A percentile compares a stretch with the other conserved stretches of the same genome.
phyloP scores from a whole-genome alignment of 2,888 invertebrate species.

The Blomia tropicalis region DNA sequence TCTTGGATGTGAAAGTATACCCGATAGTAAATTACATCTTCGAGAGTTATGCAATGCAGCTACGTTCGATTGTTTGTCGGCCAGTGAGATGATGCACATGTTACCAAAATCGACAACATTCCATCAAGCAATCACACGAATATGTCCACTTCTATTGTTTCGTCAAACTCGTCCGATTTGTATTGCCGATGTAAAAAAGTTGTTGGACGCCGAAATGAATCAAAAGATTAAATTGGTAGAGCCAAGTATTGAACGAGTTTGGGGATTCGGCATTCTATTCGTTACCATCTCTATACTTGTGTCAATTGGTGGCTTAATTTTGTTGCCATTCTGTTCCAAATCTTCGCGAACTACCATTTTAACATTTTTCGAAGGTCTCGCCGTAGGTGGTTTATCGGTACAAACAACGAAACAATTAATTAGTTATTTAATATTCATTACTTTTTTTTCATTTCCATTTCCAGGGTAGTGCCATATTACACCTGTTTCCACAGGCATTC shows the following conservation, averaged over 20 bases:
- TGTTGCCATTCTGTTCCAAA: slow-evolving; percentile 24
- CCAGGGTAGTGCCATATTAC: slow-evolving; percentile 25
- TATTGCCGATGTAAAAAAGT: not conserved
- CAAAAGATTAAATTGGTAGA: slow-evolving; percentile 24
- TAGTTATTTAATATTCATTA: not conserved
- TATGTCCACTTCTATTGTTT: slow-evolving; percentile 26
- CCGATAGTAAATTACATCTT: not conserved
- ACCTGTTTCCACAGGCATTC: slow-evolving; percentile 27
- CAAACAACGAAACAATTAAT: not conserved
- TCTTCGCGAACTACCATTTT: slow-evolving; percentile 23
- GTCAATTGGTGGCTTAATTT: slow-evolving; percentile 27
- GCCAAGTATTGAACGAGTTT: slow-evolving; percentile 26
- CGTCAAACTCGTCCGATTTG: slow-evolving; percentile 22
- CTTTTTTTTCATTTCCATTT: slow-evolving; percentile 7
- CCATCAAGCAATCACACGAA: slow-evolving; percentile 23
- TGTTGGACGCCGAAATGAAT: slow-evolving; percentile 2
- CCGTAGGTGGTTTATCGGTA: slow-evolving; percentile 25
- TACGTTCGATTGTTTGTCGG: slow-evolving; percentile 24
- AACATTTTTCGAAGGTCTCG: slow-evolving; percentile 27
- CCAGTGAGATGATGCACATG: slow-evolving; percentile 21
- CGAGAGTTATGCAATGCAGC: slow-evolving; percentile 22
- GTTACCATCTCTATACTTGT: slow-evolving; percentile 26
- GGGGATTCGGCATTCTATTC: slow-evolving; percentile 25
- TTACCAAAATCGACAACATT: slow-evolving; percentile 13
- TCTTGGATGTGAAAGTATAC: slow-evolving; percentile 22